Conservation (phyloP, 2,113 vertebrate species). For the Lagopus leucura region DNA sequence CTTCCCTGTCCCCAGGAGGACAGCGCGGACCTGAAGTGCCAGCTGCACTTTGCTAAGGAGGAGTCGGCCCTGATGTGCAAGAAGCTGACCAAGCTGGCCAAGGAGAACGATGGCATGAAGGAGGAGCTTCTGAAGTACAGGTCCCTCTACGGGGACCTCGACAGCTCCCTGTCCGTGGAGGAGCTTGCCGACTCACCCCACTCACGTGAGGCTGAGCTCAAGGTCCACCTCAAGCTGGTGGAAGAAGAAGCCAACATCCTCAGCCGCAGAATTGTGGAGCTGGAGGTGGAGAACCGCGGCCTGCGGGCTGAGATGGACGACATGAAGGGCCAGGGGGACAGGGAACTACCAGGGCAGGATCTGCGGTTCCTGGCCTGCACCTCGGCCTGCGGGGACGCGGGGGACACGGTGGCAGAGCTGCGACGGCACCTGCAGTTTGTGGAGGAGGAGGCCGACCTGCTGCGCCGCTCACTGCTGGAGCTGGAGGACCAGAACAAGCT, state of each 20-base stretch:
- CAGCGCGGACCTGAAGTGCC: slow-evolving; percentile 94
- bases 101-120: slow-evolving; percentile 95
- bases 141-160: slow-evolving; percentile 92
- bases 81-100: slow-evolving; percentile 95
- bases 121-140: slow-evolving; percentile 94
- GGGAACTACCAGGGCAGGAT: slow-evolving; percentile 76
- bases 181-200: slow-evolving; percentile 94
- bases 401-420: slow-evolving; percentile 91
- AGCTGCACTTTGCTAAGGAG: slow-evolving; percentile 98
- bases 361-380: slow-evolving; percentile 67
- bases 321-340: slow-evolving; percentile 86
- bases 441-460: slow-evolving; percentile 96
- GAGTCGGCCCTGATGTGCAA: slow-evolving; percentile 98
- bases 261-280: slow-evolving; percentile 94
- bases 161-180: slow-evolving; percentile 89
- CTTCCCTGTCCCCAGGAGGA: slow-evolving; percentile 84
- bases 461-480: slow-evolving; percentile 92
- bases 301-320: slow-evolving; percentile 94
- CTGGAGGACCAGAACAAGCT: slow-evolving; percentile 98
- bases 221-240: slow-evolving; percentile 94
- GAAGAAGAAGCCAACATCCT: slow-evolving; percentile 98
- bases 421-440: slow-evolving; percentile 97
- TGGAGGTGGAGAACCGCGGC: slow-evolving; percentile 97
- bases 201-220: slow-evolving; percentile 92
- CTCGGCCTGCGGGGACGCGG: slow-evolving; percentile 77